A percentile compares a stretch with the other conserved stretches of the same genome.
phyloP scores from a whole-genome alignment of 2,113 vertebrate species.

The Vanacampus margaritifer region DNA sequence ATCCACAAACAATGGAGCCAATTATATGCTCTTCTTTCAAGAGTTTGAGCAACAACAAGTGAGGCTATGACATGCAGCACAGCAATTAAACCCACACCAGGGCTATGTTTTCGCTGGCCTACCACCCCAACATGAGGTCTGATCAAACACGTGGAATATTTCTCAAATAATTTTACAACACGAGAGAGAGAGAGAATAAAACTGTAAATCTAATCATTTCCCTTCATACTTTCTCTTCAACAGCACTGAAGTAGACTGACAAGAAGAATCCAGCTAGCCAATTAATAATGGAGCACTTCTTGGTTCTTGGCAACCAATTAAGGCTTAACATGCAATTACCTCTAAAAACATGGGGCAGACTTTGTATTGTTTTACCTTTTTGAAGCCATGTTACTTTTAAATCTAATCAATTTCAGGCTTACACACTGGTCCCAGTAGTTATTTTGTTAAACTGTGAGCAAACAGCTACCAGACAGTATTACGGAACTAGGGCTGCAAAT shows the following conservation, averaged over 20 bases:
- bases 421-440: neutral
- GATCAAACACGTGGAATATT: constrained; percentile 42
- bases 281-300: neutral
- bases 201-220: constrained; percentile 26
- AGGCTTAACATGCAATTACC: neutral
- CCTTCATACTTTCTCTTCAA: constrained; percentile 38
- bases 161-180: constrained; percentile 48
- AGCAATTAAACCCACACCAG: constrained; percentile 65
- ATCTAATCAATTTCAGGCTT: neutral
- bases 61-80: constrained; percentile 48
- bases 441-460: neutral
- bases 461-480: too few relatives aligned
- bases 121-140: constrained; percentile 35
- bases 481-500: too few relatives aligned
- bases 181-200: neutral
- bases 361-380: neutral
- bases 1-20: constrained; percentile 62
- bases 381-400: neutral
- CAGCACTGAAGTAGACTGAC: constrained; percentile 8
- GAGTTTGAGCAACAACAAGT: constrained; percentile 53
- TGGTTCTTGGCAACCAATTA: neutral
- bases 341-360: neutral
- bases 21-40: constrained; percentile 59
- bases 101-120: constrained; percentile 41
- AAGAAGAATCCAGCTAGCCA: constrained; percentile 12